Evolutionary conservation across 2,797 vertebrate species (phyloP), one percentile per base, ranked within the genome.

Genomic region (Psittacula derbiana): DNA sequence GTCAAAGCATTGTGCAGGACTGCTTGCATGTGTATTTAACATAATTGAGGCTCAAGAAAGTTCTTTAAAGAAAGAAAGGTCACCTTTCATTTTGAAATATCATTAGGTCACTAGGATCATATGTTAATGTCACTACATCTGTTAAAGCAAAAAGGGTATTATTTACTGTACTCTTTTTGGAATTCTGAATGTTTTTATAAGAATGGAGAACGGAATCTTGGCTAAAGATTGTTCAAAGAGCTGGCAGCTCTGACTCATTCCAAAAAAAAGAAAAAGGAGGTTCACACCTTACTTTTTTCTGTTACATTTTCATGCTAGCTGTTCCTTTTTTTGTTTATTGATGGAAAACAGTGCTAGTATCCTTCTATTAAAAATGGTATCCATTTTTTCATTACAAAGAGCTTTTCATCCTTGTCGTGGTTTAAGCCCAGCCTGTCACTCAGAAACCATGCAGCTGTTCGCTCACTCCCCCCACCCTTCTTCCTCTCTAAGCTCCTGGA

Each of bases 1-100:
- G 96, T 97, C 91, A 97, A 96, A 97, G 92, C 69, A 66, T 67
- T 86, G 14, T 28, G 44, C 70, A 86, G 46, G 62, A 82, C n/a
- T 94, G 66, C 25, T 70, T 92, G 43, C 13, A 55, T 76, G 52
- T 90, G 60, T 80, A 69, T 80, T 91, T 74, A 88, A 38, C 49
- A 58, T 82, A 94, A 75, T 11, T 55, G 82, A 86, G 58, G 76
- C 28, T 87, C 92, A 88, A 67, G 53, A 83, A 74, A 41, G 28
- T 58, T 88, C 57, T 92, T 66, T 88, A 88, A 88, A 60, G 71
- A 57, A 89, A 89, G 31, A 87, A 94, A 94, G 81, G 64, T 84
- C 82, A 62, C 36, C 27, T 72, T 93, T 83, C 36, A 81, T 83
- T 96, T 89, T 72, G 50, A 87, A 83, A 81, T 78, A 71, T 66